Base-by-base conservation (phyloP, 2,888 invertebrate species). In the Drosophila nr. fundita region DNA sequence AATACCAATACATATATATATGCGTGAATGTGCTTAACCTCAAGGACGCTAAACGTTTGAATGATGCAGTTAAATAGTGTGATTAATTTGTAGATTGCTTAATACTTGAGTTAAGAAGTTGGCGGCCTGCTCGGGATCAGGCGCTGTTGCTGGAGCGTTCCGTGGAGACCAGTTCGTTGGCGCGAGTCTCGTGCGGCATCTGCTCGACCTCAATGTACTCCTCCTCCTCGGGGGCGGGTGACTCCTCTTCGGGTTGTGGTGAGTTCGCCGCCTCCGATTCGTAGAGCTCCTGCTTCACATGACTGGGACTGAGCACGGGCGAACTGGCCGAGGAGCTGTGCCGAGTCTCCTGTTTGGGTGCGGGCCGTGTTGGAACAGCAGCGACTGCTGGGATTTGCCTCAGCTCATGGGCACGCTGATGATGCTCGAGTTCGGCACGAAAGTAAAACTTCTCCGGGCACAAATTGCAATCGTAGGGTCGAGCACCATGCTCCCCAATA, bases 401-500 rank as follows among this genome's bases (percentile, higher is more conserved):
- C 36, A 86, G 76, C 75, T 95, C 95, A 74, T 95, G 95, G 18
- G 94, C 94, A 58, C 95, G 94, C 13, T 95, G 94, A 91, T 99
- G 99, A 91, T 98, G 98, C 85, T 98, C 97, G 5, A 98, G 93
- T 91, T 99, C 98, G 0, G 98, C 96, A 38, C 97, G 95, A 94
- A 98, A 98, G 94, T 97, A 98, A 93, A 97, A 99, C 83, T 96
- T 97, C 76, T 97, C 95, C 1, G 95, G 95, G 91, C 98, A 98
- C 21, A 96, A 94, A 15, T 94, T 95, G 91, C 98, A 99, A 91
- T 97, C 97, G 92, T 98, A 98, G 0, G 97, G 97, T 27, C 97
- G 94, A 2, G 96, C 78, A 0, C 97, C 97, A 91, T 98, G 98
- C 91, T 98, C 98, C 0, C 96, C 94, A 92, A 98, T 96, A 92